Evolutionary conservation across 2,888 invertebrate genomes (phyloP), one percentile per base, ranked within the genome.

Genomic region (Cerceris ruficornis): DNA sequence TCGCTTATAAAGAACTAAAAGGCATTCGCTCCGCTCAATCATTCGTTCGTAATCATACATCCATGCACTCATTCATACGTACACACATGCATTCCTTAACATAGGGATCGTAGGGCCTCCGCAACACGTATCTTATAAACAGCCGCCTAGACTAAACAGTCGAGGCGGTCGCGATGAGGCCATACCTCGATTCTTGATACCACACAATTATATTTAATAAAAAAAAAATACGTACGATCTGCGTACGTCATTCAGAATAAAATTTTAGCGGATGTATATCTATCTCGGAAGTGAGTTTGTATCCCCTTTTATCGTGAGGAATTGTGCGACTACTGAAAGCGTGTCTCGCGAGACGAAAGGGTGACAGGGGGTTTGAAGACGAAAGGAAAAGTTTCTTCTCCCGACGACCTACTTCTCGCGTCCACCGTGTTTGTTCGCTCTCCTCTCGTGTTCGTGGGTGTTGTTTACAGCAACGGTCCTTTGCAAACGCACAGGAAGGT

Each of bases 311-410:
- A 60, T 64, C 64, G 71, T 55, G 14, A 57, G 75, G 61, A 74
- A 69, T 76, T 67, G 67, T 54, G 43, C 73, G 75, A 75, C 73
- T 64, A 69, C 61, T 46, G 52, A 68, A 71, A 66, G 62, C 59
- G 58, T 28, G 59, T 50, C 55, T 42, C 28, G 58, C 57, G 50
- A 59, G 76, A 58, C 52, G 76, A 52, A 42, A 50, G 52, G 73
- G 74, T 54, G 68, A 49, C 61, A 62, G 65, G 68, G 75, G 28
- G 28, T 28, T 28, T 50, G 62, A 65, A 78, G 57, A 61, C 78
- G 83, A 86, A 85, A 85, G 86, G 77, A 85, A 85, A 85, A 86
- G 86, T 85, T 85, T 52, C 66, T 75, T 69, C 70, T 77, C 70
- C 75, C 73, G 54, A 62, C 77, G 79, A 85, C 85, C 85, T 66